Evolutionary conservation across 2,888 invertebrate species (phyloP).

Genomic region (Drosophila subsilvestris): DNA sequence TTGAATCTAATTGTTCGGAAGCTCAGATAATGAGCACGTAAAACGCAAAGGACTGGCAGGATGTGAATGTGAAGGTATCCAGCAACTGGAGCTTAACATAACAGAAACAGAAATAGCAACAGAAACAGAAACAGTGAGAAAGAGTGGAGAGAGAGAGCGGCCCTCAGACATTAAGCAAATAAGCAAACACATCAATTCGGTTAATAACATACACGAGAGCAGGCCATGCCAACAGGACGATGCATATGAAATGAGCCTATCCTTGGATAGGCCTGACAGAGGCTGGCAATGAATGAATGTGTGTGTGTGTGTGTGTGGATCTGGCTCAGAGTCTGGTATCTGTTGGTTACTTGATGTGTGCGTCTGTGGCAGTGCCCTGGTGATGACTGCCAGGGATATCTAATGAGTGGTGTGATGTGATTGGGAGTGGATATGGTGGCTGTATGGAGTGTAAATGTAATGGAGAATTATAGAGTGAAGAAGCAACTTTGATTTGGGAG

Average conservation of each 20-base stretch:
- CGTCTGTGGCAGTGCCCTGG: not conserved
- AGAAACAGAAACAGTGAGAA: slow-evolving; percentile 22
- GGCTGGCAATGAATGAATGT: not conserved
- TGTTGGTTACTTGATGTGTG: not conserved
- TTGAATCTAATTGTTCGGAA: slow-evolving; percentile 78
- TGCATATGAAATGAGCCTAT: slow-evolving; percentile 19
- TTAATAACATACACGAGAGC: slow-evolving; percentile 40
- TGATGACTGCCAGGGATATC: not conserved
- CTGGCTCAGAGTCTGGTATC: too few relatives aligned
- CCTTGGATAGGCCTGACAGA: not conserved
- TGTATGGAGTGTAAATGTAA: not conserved
- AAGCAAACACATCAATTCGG: slow-evolving; percentile 57
- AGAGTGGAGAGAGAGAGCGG: not conserved
- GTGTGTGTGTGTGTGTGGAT: not conserved
- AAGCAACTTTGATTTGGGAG: too few relatives aligned
- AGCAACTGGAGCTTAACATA: not conserved
- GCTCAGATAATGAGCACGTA: slow-evolving; percentile 75
- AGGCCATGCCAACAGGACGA: slow-evolving; percentile 45
- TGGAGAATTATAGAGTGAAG: not conserved
- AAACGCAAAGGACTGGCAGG: slow-evolving; percentile 45
- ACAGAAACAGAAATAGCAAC: slow-evolving; percentile 19
- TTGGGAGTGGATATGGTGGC: too few relatives aligned
- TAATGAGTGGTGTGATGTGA: not conserved
- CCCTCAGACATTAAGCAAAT: slow-evolving; percentile 39
- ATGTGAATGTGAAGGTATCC: slow-evolving; percentile 11